Evolutionary conservation across 2,888 invertebrate genomes (phyloP), one percentile per base, ranked within the genome.

Genomic region (Teinopalpus imperialis): DNA sequence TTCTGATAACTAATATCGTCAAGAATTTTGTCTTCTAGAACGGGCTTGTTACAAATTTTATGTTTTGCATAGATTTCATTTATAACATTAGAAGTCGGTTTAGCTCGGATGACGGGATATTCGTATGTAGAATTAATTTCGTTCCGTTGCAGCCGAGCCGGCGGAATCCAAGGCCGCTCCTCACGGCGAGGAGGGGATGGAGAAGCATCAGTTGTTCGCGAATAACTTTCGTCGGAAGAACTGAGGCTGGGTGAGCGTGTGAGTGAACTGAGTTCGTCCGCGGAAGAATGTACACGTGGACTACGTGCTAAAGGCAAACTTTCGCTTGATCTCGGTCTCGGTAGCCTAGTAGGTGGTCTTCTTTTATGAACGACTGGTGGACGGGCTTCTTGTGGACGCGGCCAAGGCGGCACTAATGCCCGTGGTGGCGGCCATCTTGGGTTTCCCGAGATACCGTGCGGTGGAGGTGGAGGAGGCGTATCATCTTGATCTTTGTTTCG

Each of bases 161-260:
- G 87, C 9, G 90, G 91, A 1, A 90, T 81, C 79, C 81, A 80
- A 21, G 81, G 87, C 10, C n/a, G n/a, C n/a, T n/a, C n/a, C n/a
- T 90, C 81, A 1, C 90, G 90, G 12, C 92, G 81, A 0, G 92
- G 91, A 2, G 90, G 91, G 0, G 92, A 92, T 2, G 92, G 91
- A 0, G 88, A 89, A 1, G 87, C 95, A 64, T 94, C 94, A 0
- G 94, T 95, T 2, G 95, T 95, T 57, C 95, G 91, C 27, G 94
- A 94, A 67, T 94, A 95, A 74, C 95, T 95, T 76, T 95, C 95
- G 66, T 95, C 95, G 0, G 95, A 95, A 42, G 95, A 95, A 72
- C 94, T 94, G 52, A 95, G 92, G 66, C 94, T 94, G 0, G 95
- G 94, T 3, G 95, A 95, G 59, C 94, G 93, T 40, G 95, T 95